Conservation (phyloP, 2,797 vertebrate genomes). For the Hippoglossus hippoglossus region DNA sequence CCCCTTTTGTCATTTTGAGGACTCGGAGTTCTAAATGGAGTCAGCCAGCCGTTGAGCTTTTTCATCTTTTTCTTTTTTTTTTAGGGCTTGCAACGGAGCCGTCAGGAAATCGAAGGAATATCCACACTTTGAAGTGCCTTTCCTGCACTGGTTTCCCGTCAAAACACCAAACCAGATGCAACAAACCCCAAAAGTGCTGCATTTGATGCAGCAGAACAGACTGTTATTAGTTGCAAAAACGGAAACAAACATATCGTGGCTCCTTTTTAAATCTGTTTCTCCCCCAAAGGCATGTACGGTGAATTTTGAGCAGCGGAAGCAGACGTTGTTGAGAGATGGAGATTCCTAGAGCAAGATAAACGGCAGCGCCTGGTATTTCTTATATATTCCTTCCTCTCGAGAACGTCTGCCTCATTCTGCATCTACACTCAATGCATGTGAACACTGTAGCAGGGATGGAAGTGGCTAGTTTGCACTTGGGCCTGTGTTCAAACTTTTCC, state of each 20-base stretch:
- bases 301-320: constrained; percentile 33
- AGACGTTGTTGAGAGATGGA: constrained; percentile 20
- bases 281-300: constrained; percentile 24
- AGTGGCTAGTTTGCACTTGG: constrained; percentile 48
- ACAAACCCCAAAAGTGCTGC: neutral
- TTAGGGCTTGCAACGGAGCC: constrained; percentile 57
- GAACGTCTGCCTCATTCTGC: constrained; percentile 22
- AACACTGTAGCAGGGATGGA: constrained; percentile 38
- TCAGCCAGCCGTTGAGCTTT: constrained; percentile 45
- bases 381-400: constrained; percentile 17
- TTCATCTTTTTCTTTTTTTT: constrained; percentile 56
- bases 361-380: constrained; percentile 25
- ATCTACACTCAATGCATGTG: constrained; percentile 33
- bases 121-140: constrained; percentile 82
- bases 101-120: constrained; percentile 69
- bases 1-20: constrained; percentile 54
- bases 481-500: constrained; percentile 30
- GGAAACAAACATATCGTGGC: constrained; percentile 45
- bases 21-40: constrained; percentile 55
- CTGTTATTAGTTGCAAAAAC: constrained; percentile 27
- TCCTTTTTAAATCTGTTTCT: constrained; percentile 39
- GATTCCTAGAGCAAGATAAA: constrained; percentile 11
- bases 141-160: constrained; percentile 61
- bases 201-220: constrained; percentile 30
- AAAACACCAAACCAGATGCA: constrained; percentile 67